Percentiles rank a stretch among this genome's conserved stretches.
Evolutionary conservation across 2,888 invertebrate species (phyloP).

Genomic region (Himalopsyche tibetana): DNA sequence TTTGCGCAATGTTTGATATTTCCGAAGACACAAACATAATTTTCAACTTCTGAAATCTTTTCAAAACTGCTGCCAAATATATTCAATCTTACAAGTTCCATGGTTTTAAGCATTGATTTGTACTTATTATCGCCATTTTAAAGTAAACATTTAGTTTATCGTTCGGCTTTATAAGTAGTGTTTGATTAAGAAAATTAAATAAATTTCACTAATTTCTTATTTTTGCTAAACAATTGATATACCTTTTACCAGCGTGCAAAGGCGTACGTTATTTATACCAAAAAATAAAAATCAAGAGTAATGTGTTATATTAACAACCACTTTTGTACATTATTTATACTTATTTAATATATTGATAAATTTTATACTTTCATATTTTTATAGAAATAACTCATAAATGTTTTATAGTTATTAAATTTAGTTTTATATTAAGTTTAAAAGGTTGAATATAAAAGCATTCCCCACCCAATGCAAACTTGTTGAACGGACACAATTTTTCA

Average conservation of each 20-base stretch:
- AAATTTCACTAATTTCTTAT: constrained; percentile 12
- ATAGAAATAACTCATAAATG: constrained; percentile 32
- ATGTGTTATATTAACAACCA: constrained; percentile 43
- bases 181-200: neutral
- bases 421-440: constrained; percentile 11
- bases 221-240: constrained; percentile 38
- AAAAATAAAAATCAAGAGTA: constrained; percentile 25
- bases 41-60: too few relatives aligned
- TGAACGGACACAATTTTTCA: neutral
- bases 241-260: constrained; percentile 35
- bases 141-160: constrained; percentile 3
- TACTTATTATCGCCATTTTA: constrained; percentile 36
- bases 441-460: constrained; percentile 8
- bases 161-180: neutral
- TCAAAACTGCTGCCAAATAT: too few relatives aligned
- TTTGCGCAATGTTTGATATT: too few relatives aligned
- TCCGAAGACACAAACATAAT: too few relatives aligned
- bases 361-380: constrained; percentile 43
- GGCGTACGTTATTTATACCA: constrained; percentile 27
- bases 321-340: constrained; percentile 39
- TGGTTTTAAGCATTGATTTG: neutral
- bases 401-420: constrained; percentile 27
- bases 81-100: too few relatives aligned
- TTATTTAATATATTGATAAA: constrained; percentile 42
- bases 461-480: constrained; percentile 11